These are phyloP conservation scores for Tetraodon nigroviridis DNA, from an alignment of 2,113 vertebrate genomes.

Conservation along the genomic window DNA sequence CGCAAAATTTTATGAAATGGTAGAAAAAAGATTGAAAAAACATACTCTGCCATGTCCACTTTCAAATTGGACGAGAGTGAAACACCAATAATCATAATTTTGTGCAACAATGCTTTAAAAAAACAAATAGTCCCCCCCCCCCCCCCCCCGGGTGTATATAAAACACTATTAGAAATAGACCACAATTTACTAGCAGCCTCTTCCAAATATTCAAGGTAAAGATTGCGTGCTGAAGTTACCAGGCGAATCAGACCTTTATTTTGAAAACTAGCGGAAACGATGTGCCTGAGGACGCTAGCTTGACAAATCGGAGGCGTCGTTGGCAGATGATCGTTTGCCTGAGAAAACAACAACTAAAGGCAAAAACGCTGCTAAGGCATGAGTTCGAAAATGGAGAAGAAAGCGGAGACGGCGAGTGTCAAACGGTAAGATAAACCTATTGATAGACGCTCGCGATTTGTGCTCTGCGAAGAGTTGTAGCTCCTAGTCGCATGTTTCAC, in stretches of 20 bases:
- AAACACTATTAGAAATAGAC: background rate
- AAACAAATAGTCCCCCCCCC: too few relatives aligned
- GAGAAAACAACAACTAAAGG: background rate
- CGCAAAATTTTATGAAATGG: too few relatives aligned
- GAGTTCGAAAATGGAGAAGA: slow-evolving; percentile 31
- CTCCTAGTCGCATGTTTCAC: background rate
- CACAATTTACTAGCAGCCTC: background rate
- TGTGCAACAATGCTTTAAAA: too few relatives aligned
- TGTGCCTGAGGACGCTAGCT: accelerated
- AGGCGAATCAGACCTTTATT: background rate
- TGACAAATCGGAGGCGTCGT: background rate
- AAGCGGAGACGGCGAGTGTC: background rate
- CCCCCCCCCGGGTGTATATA: background rate
- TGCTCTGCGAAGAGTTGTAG: background rate
- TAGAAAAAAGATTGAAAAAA: too few relatives aligned
- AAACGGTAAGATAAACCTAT: slow-evolving; percentile 15
- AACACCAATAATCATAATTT: too few relatives aligned
- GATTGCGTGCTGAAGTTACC: background rate
- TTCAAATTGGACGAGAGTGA: too few relatives aligned
- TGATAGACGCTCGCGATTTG: accelerated
- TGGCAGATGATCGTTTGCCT: too few relatives aligned
- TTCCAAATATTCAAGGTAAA: background rate
- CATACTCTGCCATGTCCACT: too few relatives aligned
- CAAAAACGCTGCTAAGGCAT: background rate
- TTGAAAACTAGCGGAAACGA: background rate